A percentile compares a stretch with the other conserved stretches of the same genome.
These are phyloP conservation scores for Megaptera novaeangliae DNA, from an alignment of 2,113 vertebrate genomes.

Conservation along the genomic window DNA sequence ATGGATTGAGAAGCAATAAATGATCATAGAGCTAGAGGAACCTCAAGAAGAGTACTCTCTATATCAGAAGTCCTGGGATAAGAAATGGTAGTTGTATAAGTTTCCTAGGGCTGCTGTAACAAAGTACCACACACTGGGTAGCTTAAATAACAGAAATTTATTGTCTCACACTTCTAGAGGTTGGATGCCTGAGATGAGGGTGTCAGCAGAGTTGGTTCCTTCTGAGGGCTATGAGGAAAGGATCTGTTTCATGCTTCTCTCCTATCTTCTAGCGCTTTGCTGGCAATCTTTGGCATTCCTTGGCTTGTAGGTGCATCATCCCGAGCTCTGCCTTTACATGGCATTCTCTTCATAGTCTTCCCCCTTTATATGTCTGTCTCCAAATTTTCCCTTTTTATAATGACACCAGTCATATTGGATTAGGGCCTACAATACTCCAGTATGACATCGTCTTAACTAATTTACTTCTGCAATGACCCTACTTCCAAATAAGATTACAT, in stretches of 20 bases:
- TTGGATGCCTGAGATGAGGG: background rate
- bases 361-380: background rate
- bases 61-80: background rate
- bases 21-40: background rate
- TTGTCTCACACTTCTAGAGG: background rate
- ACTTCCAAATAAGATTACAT: background rate
- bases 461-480: background rate
- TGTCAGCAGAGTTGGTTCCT: background rate
- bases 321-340: background rate
- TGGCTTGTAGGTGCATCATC: background rate
- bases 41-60: background rate
- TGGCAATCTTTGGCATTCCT: background rate
- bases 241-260: background rate
- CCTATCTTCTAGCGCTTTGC: background rate
- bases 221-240: background rate
- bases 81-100: background rate
- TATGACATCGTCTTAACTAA: background rate
- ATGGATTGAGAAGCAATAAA: background rate
- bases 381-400: background rate
- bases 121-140: background rate
- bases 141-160: background rate
- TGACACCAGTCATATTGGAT: background rate
- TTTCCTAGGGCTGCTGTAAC: background rate
- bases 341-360: background rate
- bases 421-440: background rate